Conservation (phyloP, 2,797 vertebrate genomes). For the Poeciliopsis infans region DNA sequence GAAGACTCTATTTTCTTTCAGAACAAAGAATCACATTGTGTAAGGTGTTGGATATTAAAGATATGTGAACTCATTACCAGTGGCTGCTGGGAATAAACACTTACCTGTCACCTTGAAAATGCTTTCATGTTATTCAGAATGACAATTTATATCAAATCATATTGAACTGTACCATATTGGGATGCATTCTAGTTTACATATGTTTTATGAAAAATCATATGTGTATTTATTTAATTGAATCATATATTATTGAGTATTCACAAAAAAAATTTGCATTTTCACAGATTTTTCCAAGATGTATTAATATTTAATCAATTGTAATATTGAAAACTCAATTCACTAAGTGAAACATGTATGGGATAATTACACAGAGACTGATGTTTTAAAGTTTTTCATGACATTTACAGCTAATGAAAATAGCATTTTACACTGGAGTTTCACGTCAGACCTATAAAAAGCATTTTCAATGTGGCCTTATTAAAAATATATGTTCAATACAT, state of each 20-base stretch:
- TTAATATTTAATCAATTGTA: too few relatives aligned
- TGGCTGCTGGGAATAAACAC: background rate
- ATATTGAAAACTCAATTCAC: background rate
- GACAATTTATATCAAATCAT: background rate
- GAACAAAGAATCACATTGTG: background rate
- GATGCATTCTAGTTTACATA: background rate
- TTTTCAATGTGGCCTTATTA: background rate
- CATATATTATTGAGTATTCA: background rate
- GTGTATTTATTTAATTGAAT: background rate
- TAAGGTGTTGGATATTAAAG: background rate
- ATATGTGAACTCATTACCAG: background rate
- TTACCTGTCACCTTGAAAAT: too few relatives aligned
- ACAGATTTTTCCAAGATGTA: background rate
- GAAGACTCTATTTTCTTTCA: background rate
- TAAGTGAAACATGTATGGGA: background rate
- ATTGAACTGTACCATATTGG: background rate
- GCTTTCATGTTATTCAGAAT: background rate
- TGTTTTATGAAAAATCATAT: background rate
- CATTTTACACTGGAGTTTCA: background rate
- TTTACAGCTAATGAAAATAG: background rate
- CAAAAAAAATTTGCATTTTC: background rate
- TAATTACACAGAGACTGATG: background rate
- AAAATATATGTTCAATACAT: background rate
- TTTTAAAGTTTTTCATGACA: background rate
- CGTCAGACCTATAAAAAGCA: background rate